Evolutionary conservation across 1,140 invertebrate genomes (phyloP).

Genomic region (Brachionus paranguensis): DNA sequence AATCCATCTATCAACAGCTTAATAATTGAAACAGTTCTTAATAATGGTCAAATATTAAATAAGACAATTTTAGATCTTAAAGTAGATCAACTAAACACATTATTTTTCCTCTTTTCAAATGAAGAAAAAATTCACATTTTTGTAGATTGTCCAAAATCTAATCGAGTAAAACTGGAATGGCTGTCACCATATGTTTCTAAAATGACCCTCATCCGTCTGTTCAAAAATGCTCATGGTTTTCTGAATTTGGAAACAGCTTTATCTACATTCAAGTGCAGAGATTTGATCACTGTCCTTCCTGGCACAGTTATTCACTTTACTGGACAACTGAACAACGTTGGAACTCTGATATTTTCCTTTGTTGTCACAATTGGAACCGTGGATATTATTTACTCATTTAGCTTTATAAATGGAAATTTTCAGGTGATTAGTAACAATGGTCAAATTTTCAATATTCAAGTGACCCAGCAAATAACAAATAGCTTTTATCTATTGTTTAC

Average conservation of each 20-base stretch:
- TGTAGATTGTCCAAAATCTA: constrained; percentile 8
- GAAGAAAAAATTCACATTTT: background rate
- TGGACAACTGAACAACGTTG: background rate
- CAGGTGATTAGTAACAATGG: background rate
- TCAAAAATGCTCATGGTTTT: constrained; percentile 19
- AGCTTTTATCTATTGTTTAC: background rate
- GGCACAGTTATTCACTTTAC: constrained; percentile 25
- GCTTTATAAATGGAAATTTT: background rate
- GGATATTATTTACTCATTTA: background rate
- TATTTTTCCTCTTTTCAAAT: background rate
- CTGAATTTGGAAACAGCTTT: background rate
- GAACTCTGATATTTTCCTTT: background rate
- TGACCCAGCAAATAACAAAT: background rate
- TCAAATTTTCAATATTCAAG: background rate
- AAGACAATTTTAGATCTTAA: background rate
- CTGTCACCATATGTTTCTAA: background rate
- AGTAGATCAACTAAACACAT: background rate
- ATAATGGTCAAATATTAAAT: background rate
- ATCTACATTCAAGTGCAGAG: background rate
- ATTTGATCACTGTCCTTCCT: background rate
- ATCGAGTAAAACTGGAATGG: background rate
- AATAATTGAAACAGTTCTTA: background rate
- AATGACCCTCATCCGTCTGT: background rate
- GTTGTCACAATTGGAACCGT: background rate
- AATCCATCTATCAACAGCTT: background rate